Percentiles rank a stretch among this genome's conserved stretches.
phyloP scores from a whole-genome alignment of 2,113 vertebrate species.

The Vulpes ferrilata region DNA sequence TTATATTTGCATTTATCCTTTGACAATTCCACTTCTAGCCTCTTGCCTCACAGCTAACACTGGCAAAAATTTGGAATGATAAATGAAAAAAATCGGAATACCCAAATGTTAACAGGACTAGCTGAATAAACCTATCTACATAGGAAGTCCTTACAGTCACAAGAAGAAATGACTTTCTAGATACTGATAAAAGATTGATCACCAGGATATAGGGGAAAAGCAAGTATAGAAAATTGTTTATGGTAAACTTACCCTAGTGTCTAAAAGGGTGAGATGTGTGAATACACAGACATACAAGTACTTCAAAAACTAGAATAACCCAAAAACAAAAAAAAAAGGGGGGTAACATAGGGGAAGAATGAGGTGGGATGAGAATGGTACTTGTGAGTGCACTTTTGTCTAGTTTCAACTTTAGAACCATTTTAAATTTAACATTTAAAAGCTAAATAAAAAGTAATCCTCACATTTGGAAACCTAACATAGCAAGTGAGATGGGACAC shows the following conservation, averaged over 20 bases:
- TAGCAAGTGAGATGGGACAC: neutral
- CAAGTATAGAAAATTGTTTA: neutral
- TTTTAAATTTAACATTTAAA: conserved; percentile 9
- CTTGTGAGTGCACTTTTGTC: neutral
- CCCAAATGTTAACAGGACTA: neutral
- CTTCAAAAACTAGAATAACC: neutral
- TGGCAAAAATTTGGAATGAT: neutral
- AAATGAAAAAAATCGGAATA: neutral
- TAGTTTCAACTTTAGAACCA: neutral
- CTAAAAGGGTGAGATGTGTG: neutral
- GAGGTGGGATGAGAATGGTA: neutral
- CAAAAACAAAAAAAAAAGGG: neutral
- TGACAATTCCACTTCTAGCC: neutral
- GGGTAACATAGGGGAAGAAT: neutral
- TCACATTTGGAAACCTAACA: neutral
- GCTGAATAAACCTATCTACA: neutral
- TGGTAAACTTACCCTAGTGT: neutral
- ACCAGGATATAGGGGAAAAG: neutral
- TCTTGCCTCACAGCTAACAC: neutral
- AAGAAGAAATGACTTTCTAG: neutral
- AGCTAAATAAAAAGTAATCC: neutral
- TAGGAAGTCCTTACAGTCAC: neutral
- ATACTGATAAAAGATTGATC: neutral
- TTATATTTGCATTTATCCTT: neutral
- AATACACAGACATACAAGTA: neutral